Conservation (phyloP, 2,113 vertebrate genomes). For the Leuciscus idus region DNA sequence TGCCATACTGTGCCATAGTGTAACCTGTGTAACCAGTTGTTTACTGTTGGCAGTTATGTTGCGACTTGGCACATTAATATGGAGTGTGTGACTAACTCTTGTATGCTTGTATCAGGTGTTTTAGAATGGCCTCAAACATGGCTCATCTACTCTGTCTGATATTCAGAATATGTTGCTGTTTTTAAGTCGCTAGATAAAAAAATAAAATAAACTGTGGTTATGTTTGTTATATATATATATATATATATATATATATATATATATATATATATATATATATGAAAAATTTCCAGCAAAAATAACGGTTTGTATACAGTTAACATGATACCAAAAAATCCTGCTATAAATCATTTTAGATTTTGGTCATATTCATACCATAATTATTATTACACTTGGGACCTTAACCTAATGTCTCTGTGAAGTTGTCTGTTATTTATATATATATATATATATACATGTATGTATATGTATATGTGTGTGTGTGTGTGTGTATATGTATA, state of each 20-base stretch:
- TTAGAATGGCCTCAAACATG: not conserved
- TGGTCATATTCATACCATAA: not conserved
- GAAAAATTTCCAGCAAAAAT: not conserved
- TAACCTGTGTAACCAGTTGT: not conserved
- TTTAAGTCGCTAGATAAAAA: not conserved
- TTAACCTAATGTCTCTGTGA: not conserved
- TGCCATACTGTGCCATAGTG: not conserved
- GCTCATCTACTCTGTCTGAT: not conserved
- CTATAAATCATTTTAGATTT: not conserved
- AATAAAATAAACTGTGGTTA: not conserved
- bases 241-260: too few species aligned
- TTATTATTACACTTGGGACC: not conserved
- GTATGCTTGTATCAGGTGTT: not conserved
- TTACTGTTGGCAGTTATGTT: not conserved
- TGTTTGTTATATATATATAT: not conserved
- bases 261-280: too few species aligned
- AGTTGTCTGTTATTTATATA: not conserved
- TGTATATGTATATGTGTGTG: too few species aligned
- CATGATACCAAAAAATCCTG: not conserved
- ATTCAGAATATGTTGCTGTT: not conserved
- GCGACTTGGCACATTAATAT: not conserved
- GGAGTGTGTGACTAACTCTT: not conserved
- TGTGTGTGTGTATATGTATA: too few species aligned
- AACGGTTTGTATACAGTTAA: not conserved
- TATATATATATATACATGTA: too few species aligned